These are phyloP conservation scores for Synanthedon formicaeformis DNA, from an alignment of 2,888 invertebrate species.

Conservation along the genomic window DNA sequence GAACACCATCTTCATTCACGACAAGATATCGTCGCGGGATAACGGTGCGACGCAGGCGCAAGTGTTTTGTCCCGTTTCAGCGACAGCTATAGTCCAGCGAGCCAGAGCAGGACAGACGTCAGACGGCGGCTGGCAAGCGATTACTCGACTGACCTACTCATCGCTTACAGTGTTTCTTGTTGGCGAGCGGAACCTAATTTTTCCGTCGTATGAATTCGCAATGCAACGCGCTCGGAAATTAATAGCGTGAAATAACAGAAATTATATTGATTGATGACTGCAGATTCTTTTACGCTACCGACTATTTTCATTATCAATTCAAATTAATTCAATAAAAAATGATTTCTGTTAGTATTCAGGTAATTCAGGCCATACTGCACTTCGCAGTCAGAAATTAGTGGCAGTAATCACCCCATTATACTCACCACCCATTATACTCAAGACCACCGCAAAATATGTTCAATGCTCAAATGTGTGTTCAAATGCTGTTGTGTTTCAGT, in stretches of 20 bases:
- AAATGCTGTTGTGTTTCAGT: no score
- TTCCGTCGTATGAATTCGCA: constrained; percentile 59
- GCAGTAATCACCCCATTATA: no score
- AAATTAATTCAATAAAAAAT: background rate
- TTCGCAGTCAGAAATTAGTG: no score
- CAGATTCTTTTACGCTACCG: constrained; percentile 18
- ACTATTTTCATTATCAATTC: background rate
- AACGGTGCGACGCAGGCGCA: constrained; percentile 64
- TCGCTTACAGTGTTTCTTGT: constrained; percentile 70
- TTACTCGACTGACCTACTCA: constrained; percentile 72
- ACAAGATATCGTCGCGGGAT: constrained; percentile 66
- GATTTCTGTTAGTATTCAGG: background rate
- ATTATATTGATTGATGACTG: constrained; percentile 29
- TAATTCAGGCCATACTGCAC: no score
- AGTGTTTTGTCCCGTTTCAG: constrained; percentile 20
- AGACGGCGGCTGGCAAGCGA: constrained; percentile 53
- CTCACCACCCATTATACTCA: no score
- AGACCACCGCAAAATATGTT: no score
- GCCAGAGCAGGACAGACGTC: constrained; percentile 28
- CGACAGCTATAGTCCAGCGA: constrained; percentile 1
- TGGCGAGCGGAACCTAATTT: constrained; percentile 68
- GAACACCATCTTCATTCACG: constrained; percentile 70
- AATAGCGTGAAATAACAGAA: constrained; percentile 47
- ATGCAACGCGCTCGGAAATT: constrained; percentile 30
- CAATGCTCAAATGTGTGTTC: no score